Conservation (phyloP, 2,888 invertebrate genomes). For the Callyntrura guangdongensis region DNA sequence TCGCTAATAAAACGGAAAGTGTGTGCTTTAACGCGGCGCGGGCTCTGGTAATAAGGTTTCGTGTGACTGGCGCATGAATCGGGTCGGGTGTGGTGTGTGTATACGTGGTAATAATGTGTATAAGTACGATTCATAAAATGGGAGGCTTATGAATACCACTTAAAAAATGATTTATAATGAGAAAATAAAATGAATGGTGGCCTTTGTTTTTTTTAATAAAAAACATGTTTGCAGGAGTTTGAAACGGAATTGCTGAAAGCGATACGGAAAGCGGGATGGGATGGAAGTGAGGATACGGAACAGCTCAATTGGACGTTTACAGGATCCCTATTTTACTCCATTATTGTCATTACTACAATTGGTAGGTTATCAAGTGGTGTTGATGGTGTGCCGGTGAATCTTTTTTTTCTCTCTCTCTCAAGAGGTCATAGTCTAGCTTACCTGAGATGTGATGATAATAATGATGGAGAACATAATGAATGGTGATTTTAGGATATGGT, state of each 20-base stretch:
- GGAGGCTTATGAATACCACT: background rate
- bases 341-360: constrained; percentile 88
- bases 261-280: constrained; percentile 93
- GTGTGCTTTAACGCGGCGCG: background rate
- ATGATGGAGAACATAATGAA: background rate
- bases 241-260: constrained; percentile 92
- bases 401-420: constrained; percentile 7
- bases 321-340: constrained; percentile 97
- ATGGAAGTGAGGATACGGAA: constrained; percentile 86
- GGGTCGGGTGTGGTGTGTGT: background rate
- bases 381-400: background rate
- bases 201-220: constrained; percentile 81
- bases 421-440: background rate
- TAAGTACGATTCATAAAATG: background rate
- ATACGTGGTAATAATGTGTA: background rate
- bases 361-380: constrained; percentile 71
- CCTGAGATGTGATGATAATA: background rate
- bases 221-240: constrained; percentile 87
- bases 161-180: constrained; percentile 13
- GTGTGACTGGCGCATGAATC: background rate
- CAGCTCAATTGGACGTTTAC: constrained; percentile 93
- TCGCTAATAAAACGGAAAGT: no score
- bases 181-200: constrained; percentile 16
- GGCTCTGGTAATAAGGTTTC: background rate
- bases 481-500: constrained; percentile 92